A percentile compares a stretch with the other conserved stretches of the same genome.
Evolutionary conservation across 2,113 vertebrate genomes (phyloP).

Genomic region (Physeter macrocephalus): DNA sequence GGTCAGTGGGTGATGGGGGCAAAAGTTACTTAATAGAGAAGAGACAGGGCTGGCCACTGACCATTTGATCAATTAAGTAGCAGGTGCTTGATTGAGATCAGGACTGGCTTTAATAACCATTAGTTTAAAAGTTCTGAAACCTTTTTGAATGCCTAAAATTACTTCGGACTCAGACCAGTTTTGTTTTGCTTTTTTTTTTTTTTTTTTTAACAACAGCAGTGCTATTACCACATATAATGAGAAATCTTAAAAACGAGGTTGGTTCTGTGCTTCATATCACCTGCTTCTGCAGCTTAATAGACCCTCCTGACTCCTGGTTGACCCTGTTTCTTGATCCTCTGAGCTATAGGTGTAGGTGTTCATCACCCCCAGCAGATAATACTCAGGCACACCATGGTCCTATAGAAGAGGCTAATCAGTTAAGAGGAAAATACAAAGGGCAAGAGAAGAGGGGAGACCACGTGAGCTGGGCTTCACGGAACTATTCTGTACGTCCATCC

Average conservation of each 20-base stretch:
- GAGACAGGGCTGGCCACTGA: background rate
- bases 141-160: conserved; percentile 15
- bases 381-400: background rate
- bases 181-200: background rate
- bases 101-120: background rate
- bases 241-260: conserved; percentile 30
- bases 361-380: background rate
- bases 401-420: background rate
- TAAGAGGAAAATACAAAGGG: background rate
- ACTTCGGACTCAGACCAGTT: conserved; percentile 23
- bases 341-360: background rate
- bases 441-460: background rate
- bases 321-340: background rate
- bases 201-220: background rate
- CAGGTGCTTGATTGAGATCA: background rate
- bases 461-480: rapidly evolving
- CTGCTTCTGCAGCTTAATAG: background rate
- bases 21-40: background rate
- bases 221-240: background rate
- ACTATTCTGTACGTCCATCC: background rate
- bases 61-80: background rate
- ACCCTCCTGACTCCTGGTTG: background rate
- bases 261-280: background rate
- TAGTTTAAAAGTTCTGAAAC: conserved; percentile 8
- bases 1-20: too few species aligned